phyloP scores from a whole-genome alignment of 2,888 invertebrate species.

The Cybosia mesomella region DNA sequence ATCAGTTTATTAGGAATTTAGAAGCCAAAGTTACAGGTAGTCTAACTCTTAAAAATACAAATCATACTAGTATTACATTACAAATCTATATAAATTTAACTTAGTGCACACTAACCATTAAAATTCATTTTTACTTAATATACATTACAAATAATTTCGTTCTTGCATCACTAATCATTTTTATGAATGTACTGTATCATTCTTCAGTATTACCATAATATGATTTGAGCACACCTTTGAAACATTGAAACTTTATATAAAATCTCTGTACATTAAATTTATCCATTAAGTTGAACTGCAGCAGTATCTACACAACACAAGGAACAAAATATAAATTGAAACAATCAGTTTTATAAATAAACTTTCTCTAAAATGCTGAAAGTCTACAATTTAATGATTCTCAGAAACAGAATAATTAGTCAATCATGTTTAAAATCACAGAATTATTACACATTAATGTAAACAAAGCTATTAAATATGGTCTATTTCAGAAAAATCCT shows the following conservation, averaged over 20 bases:
- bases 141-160: slow-evolving; percentile 86
- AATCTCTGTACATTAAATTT: slow-evolving; percentile 63
- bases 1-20: slow-evolving; percentile 56
- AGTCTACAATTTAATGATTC: slow-evolving; percentile 49
- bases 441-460: slow-evolving; percentile 61
- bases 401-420: slow-evolving; percentile 57
- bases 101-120: slow-evolving; percentile 83
- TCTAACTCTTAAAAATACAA: slow-evolving; percentile 63
- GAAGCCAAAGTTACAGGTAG: slow-evolving; percentile 64
- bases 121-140: slow-evolving; percentile 86
- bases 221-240: slow-evolving; percentile 73
- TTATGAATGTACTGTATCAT: slow-evolving; percentile 57
- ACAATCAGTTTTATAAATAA: slow-evolving; percentile 38
- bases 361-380: slow-evolving; percentile 39
- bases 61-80: slow-evolving; percentile 63
- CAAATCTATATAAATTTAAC: slow-evolving; percentile 61
- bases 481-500: slow-evolving; percentile 53
- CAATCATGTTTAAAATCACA: slow-evolving; percentile 71
- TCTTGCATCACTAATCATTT: slow-evolving; percentile 63
- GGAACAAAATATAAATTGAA: slow-evolving; percentile 8
- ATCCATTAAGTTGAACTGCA: neutral
- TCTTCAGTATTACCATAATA: slow-evolving; percentile 48
- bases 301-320: slow-evolving; percentile 1
- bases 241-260: slow-evolving; percentile 54
- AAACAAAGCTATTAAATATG: slow-evolving; percentile 50